Evolutionary conservation across 2,797 vertebrate species (phyloP), one percentile per base, ranked within the genome.

Genomic region (Staurois parvus): DNA sequence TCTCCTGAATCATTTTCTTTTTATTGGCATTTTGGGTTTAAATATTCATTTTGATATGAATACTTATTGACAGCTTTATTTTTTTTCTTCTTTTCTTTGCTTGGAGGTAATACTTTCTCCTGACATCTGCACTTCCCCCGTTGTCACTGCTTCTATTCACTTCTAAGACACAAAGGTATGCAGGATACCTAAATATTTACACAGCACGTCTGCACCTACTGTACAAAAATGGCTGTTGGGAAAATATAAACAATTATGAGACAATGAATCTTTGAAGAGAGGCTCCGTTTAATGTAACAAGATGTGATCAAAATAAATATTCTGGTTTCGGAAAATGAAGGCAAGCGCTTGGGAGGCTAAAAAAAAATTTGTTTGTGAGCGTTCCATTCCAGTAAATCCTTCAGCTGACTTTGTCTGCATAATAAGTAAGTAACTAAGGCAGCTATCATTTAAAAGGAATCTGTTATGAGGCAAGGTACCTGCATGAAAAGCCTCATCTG

Each of bases 171-270:
- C 26, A 84, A 76, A 84, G 83, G 75, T 84, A 81, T 86, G 72
- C 73, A 21, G 72, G 78, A 59, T 72, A 77, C 72, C 84, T 45
- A 86, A 86, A 81, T 86, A 86, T 86, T 81, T 82, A 82, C 42
- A 85, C 72, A 75, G 70, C 29, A 28, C 52, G 84, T 81, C 84
- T 81, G 78, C 78, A 81, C 84, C 78, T 85, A 81, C 84, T 56
- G 64, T 59, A 70, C 30, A 42, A 85, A 85, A 80, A 85, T 81
- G 30, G 72, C 29, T 70, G 62, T 62, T 69, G 24, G 12, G 70
- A 77, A 64, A 76, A 70, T 45, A 75, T 12, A 81, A 85, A 62
- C 73, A 42, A 48, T 19, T 48, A 12, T 1, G 34, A 30, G 75
- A 81, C 64, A 37, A 81, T 76, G 78, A 69, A 76, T 76, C 72